phyloP scores from a whole-genome alignment of 2,797 vertebrate species.

The Centroberyx gerrardi region DNA sequence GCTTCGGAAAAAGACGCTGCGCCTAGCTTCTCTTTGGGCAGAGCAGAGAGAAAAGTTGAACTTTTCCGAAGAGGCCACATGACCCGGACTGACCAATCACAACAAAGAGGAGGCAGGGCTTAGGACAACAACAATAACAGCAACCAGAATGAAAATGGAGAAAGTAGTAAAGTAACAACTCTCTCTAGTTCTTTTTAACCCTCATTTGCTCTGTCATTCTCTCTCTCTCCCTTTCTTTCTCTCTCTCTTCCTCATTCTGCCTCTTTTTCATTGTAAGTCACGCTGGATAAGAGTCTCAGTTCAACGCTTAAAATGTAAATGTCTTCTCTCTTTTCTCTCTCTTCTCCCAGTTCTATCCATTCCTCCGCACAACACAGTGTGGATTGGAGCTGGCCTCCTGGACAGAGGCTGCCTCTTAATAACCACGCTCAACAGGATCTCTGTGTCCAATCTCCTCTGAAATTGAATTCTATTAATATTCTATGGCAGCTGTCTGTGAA shows the following conservation, averaged over 20 bases:
- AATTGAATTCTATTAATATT: conserved; percentile 74
- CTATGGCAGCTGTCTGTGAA: conserved; percentile 63
- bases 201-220: conserved; percentile 27
- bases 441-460: conserved; percentile 62
- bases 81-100: background rate
- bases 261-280: conserved; percentile 51
- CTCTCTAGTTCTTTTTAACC: conserved; percentile 31
- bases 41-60: background rate
- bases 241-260: conserved; percentile 7
- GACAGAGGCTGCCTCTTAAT: conserved; percentile 59
- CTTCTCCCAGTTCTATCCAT: conserved; percentile 24
- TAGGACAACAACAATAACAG: too few species aligned
- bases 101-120: too few species aligned
- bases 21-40: background rate
- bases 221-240: conserved; percentile 4
- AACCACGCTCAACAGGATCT: conserved; percentile 60
- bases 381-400: conserved; percentile 53
- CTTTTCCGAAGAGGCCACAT: conserved; percentile 11
- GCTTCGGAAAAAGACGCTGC: too few species aligned
- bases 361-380: conserved; percentile 16
- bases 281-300: conserved; percentile 47
- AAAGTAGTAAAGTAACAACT: too few species aligned
- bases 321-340: background rate
- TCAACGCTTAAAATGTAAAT: conserved; percentile 45
- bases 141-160: too few species aligned